Evolutionary conservation across 1,140 invertebrate species (phyloP), one percentile per base, ranked within the genome.

Genomic region (Apis cerana): DNA sequence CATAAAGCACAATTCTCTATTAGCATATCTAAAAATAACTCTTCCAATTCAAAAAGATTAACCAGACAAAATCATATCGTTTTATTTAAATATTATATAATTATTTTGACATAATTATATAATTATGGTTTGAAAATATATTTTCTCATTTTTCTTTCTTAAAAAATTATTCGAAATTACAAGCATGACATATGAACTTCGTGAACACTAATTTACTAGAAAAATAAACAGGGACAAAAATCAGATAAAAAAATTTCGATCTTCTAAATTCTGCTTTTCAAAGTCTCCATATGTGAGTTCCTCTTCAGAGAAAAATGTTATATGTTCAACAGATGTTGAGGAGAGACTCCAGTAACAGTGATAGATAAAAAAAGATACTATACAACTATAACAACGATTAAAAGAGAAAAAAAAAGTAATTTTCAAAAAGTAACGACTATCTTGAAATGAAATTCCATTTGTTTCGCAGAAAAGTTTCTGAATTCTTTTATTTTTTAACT

Each of bases 311-410:
- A n/a, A 77, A 85, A 85, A 48, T 21, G 62, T 75, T 84, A 8
- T 88, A 84, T 88, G 87, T 84, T 88, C 84, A 88, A 88, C 88
- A 88, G 88, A 89, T 89, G 88, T 88, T 27, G 68, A 48, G 33
- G 59, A 48, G 86, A 43, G 62, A 23, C 43, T 56, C 65, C 64
- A 68, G 58, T 67, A 58, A 50, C 58, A 79, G 15, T 48, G 48
- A n/a, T 27, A 64, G 67, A 78, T 68, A 59, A 82, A 82, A 77
- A 70, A 62, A 75, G 48, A 70, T 17, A 17, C n/a, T 67, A n/a
- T n/a, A n/a, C n/a, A n/a, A 17, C 21, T 61, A 5, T 13, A 33
- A 48, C 19, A 17, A 58, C 56, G 54, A 54, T 23, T 17, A 50
- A 3, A 48, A 23, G 19, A 11, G 8, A 2, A 4, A 50, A 21